phyloP scores from a whole-genome alignment of 2,888 invertebrate species.

The Mycalesis mineus region DNA sequence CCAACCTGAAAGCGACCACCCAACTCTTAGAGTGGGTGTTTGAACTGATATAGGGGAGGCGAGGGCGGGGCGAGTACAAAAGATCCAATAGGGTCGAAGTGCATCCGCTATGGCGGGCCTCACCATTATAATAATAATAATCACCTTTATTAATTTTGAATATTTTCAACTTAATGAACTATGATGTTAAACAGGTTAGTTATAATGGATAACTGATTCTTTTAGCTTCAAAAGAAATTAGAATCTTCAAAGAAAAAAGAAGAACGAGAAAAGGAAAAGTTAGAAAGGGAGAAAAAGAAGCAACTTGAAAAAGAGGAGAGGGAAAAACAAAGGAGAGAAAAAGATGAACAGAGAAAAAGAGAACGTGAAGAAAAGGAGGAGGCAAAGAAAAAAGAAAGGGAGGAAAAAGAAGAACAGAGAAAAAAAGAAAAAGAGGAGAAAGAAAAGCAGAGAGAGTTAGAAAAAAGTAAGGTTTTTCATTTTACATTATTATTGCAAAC shows the following conservation, averaged over 20 bases:
- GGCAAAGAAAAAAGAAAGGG: constrained; percentile 61
- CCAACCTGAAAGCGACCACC: too few relatives aligned
- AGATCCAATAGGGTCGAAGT: too few relatives aligned
- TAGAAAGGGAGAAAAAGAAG: constrained; percentile 62
- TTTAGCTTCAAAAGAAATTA: constrained; percentile 74
- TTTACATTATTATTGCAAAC: too few relatives aligned
- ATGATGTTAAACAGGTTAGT: too few relatives aligned
- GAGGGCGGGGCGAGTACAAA: too few relatives aligned
- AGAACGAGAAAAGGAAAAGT: constrained; percentile 72
- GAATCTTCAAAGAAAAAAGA: constrained; percentile 78
- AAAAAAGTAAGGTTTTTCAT: constrained; percentile 63
- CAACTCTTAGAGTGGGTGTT: too few relatives aligned
- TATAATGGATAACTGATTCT: constrained; percentile 16
- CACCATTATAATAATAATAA: too few relatives aligned
- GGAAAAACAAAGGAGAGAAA: constrained; percentile 63
- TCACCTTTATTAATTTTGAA: too few relatives aligned
- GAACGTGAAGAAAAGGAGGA: constrained; percentile 71
- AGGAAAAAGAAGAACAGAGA: constrained; percentile 76
- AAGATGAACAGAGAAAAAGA: constrained; percentile 57
- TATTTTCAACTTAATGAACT: too few relatives aligned
- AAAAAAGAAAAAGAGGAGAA: constrained; percentile 73
- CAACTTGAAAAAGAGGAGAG: constrained; percentile 71
- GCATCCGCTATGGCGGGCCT: too few relatives aligned
- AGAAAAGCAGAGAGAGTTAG: constrained; percentile 74
- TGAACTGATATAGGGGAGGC: too few relatives aligned